Conservation (phyloP, 2,113 vertebrate species). For the Reinhardtius hippoglossoides region DNA sequence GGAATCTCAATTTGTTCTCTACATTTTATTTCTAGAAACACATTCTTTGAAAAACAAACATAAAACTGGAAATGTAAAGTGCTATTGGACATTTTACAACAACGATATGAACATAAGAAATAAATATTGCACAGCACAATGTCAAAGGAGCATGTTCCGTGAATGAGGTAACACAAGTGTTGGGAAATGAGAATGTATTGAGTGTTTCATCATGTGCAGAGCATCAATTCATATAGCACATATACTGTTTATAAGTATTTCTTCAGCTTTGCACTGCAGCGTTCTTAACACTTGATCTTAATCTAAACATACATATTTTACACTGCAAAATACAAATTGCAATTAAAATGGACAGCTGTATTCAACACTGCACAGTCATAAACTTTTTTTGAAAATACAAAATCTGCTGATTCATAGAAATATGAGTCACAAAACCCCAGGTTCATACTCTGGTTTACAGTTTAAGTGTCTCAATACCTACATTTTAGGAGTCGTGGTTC, state of each 20-base stretch:
- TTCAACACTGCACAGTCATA: not conserved
- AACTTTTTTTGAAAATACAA: not conserved
- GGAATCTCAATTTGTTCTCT: not conserved
- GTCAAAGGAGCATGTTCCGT: not conserved
- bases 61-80: conserved; percentile 61
- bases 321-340: not conserved
- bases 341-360: not conserved
- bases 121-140: conserved; percentile 65
- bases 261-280: not conserved
- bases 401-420: not conserved
- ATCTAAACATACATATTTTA: not conserved
- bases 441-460: not conserved
- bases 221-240: not conserved
- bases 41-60: conserved; percentile 1
- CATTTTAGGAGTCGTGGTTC: not conserved
- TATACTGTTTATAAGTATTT: not conserved
- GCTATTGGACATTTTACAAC: conserved; percentile 53
- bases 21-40: conserved; percentile 34
- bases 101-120: conserved; percentile 22
- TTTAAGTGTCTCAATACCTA: conserved; percentile 14
- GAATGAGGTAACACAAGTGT: conserved; percentile 46
- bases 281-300: not conserved
- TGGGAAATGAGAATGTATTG: conserved; percentile 3
- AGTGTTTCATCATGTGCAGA: not conserved
- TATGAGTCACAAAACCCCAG: not conserved